These are phyloP conservation scores for Pygoscelis adeliae DNA, from an alignment of 2,113 vertebrate species.

Conservation along the genomic window DNA sequence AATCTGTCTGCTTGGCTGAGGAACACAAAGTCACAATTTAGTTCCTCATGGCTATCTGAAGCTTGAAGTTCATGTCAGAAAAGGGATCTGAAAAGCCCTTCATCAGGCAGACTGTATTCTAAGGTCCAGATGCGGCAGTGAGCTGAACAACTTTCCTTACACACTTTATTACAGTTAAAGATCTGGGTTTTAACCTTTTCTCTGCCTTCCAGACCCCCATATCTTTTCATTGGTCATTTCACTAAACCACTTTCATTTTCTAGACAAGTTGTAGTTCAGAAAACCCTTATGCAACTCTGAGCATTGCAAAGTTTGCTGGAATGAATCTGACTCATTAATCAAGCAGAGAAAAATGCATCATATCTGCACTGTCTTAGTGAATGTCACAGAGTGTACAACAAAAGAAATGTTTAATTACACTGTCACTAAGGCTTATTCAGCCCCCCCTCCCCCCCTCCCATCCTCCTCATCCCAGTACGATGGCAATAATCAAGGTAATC, in stretches of 20 bases:
- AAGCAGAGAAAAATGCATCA: not conserved
- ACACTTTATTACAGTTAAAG: not conserved
- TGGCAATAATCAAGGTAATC: slow-evolving; percentile 50
- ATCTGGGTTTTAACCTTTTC: not conserved
- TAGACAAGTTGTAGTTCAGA: not conserved
- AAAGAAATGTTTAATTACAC: slow-evolving; percentile 50
- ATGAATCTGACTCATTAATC: not conserved
- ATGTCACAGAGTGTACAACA: not conserved
- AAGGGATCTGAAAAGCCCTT: not conserved
- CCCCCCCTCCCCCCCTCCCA: not conserved
- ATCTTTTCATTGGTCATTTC: not conserved
- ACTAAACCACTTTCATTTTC: not conserved
- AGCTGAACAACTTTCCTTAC: not conserved
- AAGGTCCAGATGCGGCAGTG: not conserved
- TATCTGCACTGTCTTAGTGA: not conserved
- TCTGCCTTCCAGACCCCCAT: not conserved
- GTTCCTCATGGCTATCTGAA: not conserved
- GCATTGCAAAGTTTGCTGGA: not conserved
- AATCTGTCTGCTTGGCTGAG: not conserved
- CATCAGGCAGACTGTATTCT: not conserved
- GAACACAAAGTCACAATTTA: not conserved
- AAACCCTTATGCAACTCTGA: not conserved
- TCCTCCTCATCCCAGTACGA: not conserved
- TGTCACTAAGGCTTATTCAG: not conserved
- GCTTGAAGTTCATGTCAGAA: not conserved